These are phyloP conservation scores for Drosophila arawakana DNA, from an alignment of 1,140 invertebrate genomes.

Conservation along the genomic window DNA sequence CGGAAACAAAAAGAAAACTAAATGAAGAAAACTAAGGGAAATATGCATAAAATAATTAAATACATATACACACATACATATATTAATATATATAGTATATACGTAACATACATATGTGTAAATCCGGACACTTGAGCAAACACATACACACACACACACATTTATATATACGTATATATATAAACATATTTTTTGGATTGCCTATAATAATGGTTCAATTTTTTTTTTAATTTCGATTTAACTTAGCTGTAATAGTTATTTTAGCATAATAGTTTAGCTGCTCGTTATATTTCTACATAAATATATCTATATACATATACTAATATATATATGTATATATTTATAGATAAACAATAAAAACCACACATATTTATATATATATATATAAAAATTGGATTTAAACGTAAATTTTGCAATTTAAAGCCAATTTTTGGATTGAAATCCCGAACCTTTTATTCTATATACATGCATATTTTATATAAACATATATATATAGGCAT, in stretches of 20 bases:
- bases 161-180: slow-evolving; percentile 12
- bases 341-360: slow-evolving; percentile 4
- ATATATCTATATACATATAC: slow-evolving; percentile 24
- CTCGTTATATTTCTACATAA: slow-evolving; percentile 57
- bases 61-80: slow-evolving; percentile 6
- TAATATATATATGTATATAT: slow-evolving; percentile 4
- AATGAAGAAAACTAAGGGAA: not conserved
- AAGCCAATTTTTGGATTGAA: not conserved
- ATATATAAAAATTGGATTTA: not conserved
- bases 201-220: slow-evolving; percentile 25
- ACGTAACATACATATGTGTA: slow-evolving; percentile 12
- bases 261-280: slow-evolving; percentile 70
- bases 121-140: not conserved
- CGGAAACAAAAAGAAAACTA: not conserved
- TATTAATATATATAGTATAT: slow-evolving; percentile 3
- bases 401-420: not conserved
- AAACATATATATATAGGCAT: slow-evolving; percentile 7
- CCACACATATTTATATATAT: not conserved
- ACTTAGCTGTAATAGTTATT: slow-evolving; percentile 73
- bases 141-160: slow-evolving; percentile 5
- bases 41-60: slow-evolving; percentile 16
- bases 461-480: slow-evolving; percentile 25
- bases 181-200: slow-evolving; percentile 45
- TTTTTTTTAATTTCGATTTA: slow-evolving; percentile 73
- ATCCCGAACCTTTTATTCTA: slow-evolving; percentile 7